These are phyloP conservation scores for Piaya cayana DNA, from an alignment of 2,113 vertebrate species.

Conservation along the genomic window DNA sequence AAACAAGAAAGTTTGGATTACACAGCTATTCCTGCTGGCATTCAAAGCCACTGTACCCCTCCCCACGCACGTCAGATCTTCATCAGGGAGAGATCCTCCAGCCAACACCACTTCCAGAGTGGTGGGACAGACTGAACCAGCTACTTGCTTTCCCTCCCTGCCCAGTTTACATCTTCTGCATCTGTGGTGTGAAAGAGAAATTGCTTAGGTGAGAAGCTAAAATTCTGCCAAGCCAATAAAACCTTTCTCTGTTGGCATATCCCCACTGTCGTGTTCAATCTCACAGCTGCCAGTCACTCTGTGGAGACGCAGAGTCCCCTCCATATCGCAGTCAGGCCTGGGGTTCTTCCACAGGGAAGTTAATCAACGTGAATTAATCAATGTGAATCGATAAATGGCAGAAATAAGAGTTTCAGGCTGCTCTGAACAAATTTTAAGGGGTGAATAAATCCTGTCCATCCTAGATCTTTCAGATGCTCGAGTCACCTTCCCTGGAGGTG, in stretches of 20 bases:
- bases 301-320: neutral
- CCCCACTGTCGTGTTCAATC: neutral
- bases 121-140: neutral
- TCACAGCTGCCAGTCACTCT: neutral
- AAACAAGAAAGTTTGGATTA: slow-evolving; percentile 45
- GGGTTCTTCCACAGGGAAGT: neutral
- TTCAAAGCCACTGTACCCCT: neutral
- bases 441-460: too few relatives aligned
- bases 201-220: neutral
- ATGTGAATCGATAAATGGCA: neutral
- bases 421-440: neutral
- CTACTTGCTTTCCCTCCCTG: neutral
- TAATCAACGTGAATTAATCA: neutral
- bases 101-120: neutral
- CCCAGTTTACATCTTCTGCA: neutral
- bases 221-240: neutral
- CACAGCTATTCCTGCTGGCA: slow-evolving; percentile 9
- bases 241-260: neutral
- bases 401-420: neutral
- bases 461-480: neutral
- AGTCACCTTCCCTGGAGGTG: too few relatives aligned
- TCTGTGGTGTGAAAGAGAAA: neutral
- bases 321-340: neutral
- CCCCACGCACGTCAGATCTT: neutral
- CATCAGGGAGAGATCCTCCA: neutral